These are phyloP conservation scores for Psophia crepitans DNA, from an alignment of 2,113 vertebrate genomes.

Conservation along the genomic window DNA sequence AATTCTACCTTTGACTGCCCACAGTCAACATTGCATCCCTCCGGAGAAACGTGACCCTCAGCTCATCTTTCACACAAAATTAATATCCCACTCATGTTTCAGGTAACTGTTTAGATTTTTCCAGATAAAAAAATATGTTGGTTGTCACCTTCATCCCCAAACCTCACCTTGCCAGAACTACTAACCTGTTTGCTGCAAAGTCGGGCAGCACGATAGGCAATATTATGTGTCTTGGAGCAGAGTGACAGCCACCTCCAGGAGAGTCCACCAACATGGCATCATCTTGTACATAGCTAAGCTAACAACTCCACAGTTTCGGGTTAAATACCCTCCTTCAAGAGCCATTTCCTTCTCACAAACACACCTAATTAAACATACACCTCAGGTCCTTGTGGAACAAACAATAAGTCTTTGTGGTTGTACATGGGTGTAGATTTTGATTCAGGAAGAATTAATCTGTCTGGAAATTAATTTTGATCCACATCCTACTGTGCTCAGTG, in stretches of 20 bases:
- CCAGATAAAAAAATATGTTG: not conserved
- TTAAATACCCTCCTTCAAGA: not conserved
- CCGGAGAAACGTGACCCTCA: not conserved
- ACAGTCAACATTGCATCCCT: not conserved
- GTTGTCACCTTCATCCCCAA: not conserved
- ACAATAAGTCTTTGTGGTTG: not conserved
- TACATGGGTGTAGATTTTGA: not conserved
- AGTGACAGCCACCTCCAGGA: not conserved
- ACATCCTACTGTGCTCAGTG: not conserved
- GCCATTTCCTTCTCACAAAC: not conserved
- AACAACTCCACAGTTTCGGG: not conserved
- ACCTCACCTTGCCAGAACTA: not conserved
- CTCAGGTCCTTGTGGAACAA: not conserved
- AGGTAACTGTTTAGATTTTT: not conserved
- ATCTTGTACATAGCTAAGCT: accelerated
- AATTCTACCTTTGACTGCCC: not conserved
- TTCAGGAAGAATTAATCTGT: not conserved
- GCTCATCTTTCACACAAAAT: not conserved
- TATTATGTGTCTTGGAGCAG: not conserved
- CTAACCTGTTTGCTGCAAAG: not conserved
- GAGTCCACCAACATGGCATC: not conserved
- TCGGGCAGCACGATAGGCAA: not conserved
- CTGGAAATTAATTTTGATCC: not conserved
- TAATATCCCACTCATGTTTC: accelerated
- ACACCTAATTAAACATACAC: not conserved